phyloP scores from a whole-genome alignment of 2,797 vertebrate genomes.

The Craterocephalus amniculus region DNA sequence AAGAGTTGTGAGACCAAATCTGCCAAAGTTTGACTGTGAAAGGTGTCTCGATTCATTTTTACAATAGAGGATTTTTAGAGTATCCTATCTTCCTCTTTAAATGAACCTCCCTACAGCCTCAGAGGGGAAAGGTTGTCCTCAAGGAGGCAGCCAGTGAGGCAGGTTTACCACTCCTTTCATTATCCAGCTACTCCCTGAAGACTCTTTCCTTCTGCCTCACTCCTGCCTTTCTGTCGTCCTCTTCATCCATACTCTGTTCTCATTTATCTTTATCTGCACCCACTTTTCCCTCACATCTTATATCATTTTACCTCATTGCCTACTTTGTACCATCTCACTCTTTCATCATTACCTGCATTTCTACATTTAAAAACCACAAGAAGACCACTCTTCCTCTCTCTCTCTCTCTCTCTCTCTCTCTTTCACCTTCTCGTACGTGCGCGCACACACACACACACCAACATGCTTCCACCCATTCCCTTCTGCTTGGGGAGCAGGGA shows the following conservation, averaged over 20 bases:
- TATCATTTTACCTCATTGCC: slow-evolving; percentile 11
- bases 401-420: background rate
- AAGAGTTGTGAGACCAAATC: background rate
- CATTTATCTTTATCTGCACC: slow-evolving; percentile 1
- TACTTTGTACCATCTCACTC: background rate
- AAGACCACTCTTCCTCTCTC: slow-evolving; percentile 6
- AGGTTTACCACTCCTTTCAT: slow-evolving; percentile 63
- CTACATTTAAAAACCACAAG: slow-evolving; percentile 17
- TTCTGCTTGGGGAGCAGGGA: slow-evolving; percentile 62
- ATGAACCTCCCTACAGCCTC: slow-evolving; percentile 36
- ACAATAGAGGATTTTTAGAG: background rate
- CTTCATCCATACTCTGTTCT: slow-evolving; percentile 13
- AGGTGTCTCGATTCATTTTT: background rate
- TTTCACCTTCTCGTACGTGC: background rate
- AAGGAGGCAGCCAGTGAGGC: slow-evolving; percentile 31
- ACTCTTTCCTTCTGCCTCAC: slow-evolving; percentile 23
- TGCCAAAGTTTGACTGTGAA: background rate
- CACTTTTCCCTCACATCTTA: background rate
- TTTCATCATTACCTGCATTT: slow-evolving; percentile 21
- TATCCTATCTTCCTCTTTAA: slow-evolving; percentile 49
- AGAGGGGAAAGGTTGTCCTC: slow-evolving; percentile 51
- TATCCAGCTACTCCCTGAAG: slow-evolving; percentile 45
- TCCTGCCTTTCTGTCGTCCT: slow-evolving; percentile 28
- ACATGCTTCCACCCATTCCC: slow-evolving; percentile 44
- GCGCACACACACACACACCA: slow-evolving; percentile 15